Conservation (phyloP, 2,797 vertebrate species). For the Manis pentadactyla region DNA sequence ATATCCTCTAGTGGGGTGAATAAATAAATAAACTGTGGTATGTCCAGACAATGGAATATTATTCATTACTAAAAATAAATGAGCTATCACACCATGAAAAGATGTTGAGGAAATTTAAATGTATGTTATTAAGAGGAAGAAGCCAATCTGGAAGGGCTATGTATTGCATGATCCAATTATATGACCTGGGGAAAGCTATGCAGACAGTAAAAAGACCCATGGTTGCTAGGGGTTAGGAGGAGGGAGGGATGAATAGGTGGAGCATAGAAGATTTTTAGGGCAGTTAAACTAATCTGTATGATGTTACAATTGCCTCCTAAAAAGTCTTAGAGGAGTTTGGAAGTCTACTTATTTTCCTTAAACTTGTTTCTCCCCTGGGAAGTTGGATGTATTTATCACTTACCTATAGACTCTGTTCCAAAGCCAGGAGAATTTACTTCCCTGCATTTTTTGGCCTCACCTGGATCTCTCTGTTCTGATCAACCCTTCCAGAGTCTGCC, state of each 20-base stretch:
- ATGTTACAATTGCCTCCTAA: not conserved
- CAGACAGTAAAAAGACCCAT: not conserved
- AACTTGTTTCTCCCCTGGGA: not conserved
- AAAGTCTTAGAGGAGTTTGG: not conserved
- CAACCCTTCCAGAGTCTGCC: not conserved
- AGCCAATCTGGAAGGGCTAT: not conserved
- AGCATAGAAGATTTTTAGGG: not conserved
- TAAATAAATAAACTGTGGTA: not conserved
- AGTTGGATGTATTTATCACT: not conserved
- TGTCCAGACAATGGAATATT: not conserved
- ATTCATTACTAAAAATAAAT: slow-evolving; percentile 8
- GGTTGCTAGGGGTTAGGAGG: not conserved
- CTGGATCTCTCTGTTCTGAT: not conserved
- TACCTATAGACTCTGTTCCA: not conserved
- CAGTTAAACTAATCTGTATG: not conserved
- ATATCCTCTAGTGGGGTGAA: not conserved
- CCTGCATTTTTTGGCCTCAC: not conserved
- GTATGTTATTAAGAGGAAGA: not conserved
- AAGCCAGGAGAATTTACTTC: not conserved
- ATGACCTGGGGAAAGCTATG: not conserved
- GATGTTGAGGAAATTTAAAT: not conserved
- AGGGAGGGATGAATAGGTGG: not conserved
- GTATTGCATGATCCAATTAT: not conserved
- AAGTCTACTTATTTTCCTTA: not conserved
- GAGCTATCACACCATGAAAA: not conserved